phyloP scores from a whole-genome alignment of 2,888 invertebrate species.

The Palloptera scutellata region DNA sequence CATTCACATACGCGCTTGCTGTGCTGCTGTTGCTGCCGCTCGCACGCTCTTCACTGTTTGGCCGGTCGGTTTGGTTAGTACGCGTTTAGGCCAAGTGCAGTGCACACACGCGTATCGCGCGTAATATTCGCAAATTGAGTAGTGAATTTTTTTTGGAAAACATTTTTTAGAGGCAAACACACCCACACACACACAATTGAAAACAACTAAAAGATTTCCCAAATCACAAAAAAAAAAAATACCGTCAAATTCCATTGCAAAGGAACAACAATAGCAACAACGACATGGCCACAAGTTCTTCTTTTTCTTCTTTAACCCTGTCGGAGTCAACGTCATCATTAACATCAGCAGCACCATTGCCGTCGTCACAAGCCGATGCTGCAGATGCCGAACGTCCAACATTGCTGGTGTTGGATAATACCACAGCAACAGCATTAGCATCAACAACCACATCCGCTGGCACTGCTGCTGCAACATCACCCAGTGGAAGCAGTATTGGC shows the following conservation, averaged over 20 bases:
- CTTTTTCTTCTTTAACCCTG: slow-evolving; percentile 26
- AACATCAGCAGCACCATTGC: slow-evolving; percentile 27
- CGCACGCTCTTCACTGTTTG: neutral
- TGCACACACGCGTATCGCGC: slow-evolving; percentile 9
- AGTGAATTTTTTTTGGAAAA: neutral
- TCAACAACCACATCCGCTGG: neutral
- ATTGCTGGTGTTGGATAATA: neutral
- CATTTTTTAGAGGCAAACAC: neutral
- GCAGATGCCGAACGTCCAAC: neutral
- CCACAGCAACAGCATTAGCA: slow-evolving; percentile 1
- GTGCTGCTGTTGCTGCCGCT: neutral
- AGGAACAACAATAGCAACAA: neutral
- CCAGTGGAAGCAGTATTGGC: neutral
- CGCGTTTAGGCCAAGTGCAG: slow-evolving; percentile 20
- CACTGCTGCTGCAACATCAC: slow-evolving; percentile 24
- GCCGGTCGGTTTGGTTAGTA: slow-evolving; percentile 10
- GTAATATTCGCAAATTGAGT: neutral
- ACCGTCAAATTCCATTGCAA: neutral
- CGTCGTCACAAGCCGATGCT: neutral
- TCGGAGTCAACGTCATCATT: slow-evolving; percentile 22
- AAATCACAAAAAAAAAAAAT: neutral
- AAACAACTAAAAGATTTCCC: neutral
- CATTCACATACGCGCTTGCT: neutral
- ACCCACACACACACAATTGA: neutral
- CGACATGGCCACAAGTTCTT: slow-evolving; percentile 22